Evolutionary conservation across 2,797 vertebrate genomes (phyloP).

Genomic region (Trematomus bernacchii): DNA sequence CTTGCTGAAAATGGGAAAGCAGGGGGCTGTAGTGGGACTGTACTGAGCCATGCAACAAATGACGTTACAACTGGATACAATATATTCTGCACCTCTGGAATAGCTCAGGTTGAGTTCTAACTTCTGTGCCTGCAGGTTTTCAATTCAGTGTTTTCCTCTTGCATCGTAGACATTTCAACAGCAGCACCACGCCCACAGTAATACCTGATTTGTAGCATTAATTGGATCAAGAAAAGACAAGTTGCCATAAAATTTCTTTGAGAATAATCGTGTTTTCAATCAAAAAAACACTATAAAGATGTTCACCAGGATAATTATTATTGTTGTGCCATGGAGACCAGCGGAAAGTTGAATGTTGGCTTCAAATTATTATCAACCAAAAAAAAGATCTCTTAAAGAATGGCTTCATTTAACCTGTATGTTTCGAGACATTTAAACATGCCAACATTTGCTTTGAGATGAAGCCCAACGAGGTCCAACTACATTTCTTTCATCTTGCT

Average conservation of each 20-base stretch:
- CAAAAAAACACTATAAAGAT: conserved; percentile 27
- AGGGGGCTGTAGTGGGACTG: conserved; percentile 23
- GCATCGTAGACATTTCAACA: conserved; percentile 26
- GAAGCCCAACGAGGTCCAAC: conserved; percentile 55
- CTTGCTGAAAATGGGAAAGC: conserved; percentile 17
- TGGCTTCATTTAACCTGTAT: conserved; percentile 30
- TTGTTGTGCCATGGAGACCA: conserved; percentile 74
- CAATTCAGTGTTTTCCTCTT: conserved; percentile 23
- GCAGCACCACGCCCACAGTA: conserved; percentile 17
- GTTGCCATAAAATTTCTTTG: conserved; percentile 51
- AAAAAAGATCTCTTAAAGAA: conserved; percentile 25
- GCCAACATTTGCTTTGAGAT: conserved; percentile 43
- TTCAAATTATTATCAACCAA: conserved; percentile 51
- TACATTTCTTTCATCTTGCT: conserved; percentile 61
- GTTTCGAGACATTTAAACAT: conserved; percentile 16
- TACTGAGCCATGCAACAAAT: conserved; percentile 20
- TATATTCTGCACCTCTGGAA: conserved; percentile 30
- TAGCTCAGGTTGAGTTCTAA: conserved; percentile 39
- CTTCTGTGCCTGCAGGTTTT: conserved; percentile 55
- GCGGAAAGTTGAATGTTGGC: conserved; percentile 64
- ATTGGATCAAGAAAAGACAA: conserved; percentile 24
- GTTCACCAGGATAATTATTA: conserved; percentile 19
- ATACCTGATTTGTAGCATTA: conserved; percentile 44
- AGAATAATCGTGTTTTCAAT: conserved; percentile 41
- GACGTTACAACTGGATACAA: conserved; percentile 12